Conservation (phyloP, 2,113 vertebrate genomes). For the Sorex fumeus region DNA sequence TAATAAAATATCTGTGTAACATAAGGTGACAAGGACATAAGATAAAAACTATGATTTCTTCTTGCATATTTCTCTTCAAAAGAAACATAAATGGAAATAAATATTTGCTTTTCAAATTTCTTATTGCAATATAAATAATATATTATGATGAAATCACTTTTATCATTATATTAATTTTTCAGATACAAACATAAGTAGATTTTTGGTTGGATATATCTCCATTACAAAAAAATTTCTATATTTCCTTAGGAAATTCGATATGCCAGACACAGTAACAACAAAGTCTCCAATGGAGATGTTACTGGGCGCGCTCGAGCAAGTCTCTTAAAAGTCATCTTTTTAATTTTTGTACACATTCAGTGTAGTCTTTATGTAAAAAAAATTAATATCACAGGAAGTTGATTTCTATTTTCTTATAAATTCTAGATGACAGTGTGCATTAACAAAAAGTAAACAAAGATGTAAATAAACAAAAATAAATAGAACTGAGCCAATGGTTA, state of each 20-base stretch:
- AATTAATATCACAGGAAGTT: neutral
- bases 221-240: neutral
- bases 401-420: slow-evolving; percentile 1
- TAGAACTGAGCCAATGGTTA: neutral
- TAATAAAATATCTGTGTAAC: neutral
- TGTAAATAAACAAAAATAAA: neutral
- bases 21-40: neutral
- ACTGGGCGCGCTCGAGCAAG: too few relatives aligned
- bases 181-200: too few relatives aligned
- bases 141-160: too few relatives aligned
- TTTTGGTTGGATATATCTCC: neutral
- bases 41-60: slow-evolving; percentile 9
- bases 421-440: neutral
- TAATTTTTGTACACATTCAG: neutral
- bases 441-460: neutral
- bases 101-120: slow-evolving; percentile 11
- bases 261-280: too few relatives aligned
- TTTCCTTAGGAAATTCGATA: neutral
- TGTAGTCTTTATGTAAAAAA: neutral
- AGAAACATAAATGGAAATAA: neutral
- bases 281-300: too few relatives aligned
- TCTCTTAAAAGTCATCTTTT: neutral
- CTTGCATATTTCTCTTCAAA: neutral
- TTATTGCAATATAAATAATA: neutral
- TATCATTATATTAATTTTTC: too few relatives aligned